A percentile compares a stretch with the other conserved stretches of the same genome.
Conservation (phyloP, 2,113 vertebrate genomes). For the Chlamydotis undulata region DNA sequence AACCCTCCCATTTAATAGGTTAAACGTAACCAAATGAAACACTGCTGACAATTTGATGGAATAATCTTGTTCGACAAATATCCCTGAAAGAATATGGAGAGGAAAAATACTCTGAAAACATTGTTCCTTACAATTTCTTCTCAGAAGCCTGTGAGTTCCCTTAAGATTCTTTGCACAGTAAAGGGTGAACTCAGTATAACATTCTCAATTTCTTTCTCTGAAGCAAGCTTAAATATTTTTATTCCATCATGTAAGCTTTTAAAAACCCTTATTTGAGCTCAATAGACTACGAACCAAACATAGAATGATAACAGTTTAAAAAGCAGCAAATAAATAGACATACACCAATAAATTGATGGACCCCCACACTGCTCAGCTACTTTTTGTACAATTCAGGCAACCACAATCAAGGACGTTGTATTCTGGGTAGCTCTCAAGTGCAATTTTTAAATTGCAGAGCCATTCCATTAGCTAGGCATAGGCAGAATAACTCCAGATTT, state of each 20-base stretch:
- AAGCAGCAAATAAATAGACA: not conserved
- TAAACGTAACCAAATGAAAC: not conserved
- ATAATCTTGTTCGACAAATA: not conserved
- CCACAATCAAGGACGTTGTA: not conserved
- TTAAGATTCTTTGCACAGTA: not conserved
- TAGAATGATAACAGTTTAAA: no score
- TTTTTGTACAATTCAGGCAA: not conserved
- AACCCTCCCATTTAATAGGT: not conserved
- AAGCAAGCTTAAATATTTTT: not conserved
- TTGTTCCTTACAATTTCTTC: not conserved
- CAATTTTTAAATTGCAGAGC: not conserved
- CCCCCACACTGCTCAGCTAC: not conserved
- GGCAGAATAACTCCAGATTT: not conserved
- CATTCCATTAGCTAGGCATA: not conserved
- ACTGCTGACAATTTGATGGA: not conserved
- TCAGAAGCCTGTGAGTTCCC: not conserved
- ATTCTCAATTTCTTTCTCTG: not conserved
- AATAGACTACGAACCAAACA: not conserved
- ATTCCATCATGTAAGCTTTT: not conserved
- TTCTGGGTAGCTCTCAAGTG: not conserved
- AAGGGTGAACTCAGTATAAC: not conserved
- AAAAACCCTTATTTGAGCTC: not conserved
- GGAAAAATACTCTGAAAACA: not conserved
- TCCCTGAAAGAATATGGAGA: not conserved
- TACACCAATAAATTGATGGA: not conserved